A percentile compares a stretch with the other conserved stretches of the same genome.
phyloP scores from a whole-genome alignment of 2,888 invertebrate species.

The Agriopis leucophaearia region DNA sequence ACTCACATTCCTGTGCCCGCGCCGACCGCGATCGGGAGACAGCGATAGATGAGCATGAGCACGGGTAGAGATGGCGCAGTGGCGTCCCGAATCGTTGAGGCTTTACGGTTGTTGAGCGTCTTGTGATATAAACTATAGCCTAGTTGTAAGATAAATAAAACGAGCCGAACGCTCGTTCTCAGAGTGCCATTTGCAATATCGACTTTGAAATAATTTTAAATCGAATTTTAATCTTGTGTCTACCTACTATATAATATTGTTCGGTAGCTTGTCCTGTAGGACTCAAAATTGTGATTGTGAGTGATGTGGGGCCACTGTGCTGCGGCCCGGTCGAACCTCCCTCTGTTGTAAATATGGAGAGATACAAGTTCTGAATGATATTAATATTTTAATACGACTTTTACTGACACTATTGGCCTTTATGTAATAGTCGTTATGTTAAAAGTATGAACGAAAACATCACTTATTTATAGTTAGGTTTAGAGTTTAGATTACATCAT shows the following conservation, averaged over 20 bases:
- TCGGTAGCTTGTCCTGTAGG: conserved; percentile 67
- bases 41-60: conserved; percentile 52
- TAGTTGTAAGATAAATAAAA: conserved; percentile 71
- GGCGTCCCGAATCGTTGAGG: conserved; percentile 69
- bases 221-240: conserved; percentile 59
- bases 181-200: conserved; percentile 80
- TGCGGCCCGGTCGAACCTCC: conserved; percentile 48
- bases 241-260: conserved; percentile 50
- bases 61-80: conserved; percentile 47
- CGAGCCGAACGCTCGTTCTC: conserved; percentile 74
- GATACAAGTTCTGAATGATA: conserved; percentile 80
- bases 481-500: conserved; percentile 57
- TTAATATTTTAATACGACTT: conserved; percentile 80
- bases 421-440: conserved; percentile 69
- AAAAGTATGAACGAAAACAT: conserved; percentile 60
- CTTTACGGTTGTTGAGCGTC: conserved; percentile 77
- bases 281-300: conserved; percentile 67
- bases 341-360: conserved; percentile 64
- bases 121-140: conserved; percentile 81
- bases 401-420: conserved; percentile 73
- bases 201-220: conserved; percentile 66
- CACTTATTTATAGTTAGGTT: conserved; percentile 53
- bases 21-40: conserved; percentile 57
- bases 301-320: conserved; percentile 51
- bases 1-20: conserved; percentile 70